phyloP scores from a whole-genome alignment of 2,113 vertebrate genomes.

The Lycaon pictus region DNA sequence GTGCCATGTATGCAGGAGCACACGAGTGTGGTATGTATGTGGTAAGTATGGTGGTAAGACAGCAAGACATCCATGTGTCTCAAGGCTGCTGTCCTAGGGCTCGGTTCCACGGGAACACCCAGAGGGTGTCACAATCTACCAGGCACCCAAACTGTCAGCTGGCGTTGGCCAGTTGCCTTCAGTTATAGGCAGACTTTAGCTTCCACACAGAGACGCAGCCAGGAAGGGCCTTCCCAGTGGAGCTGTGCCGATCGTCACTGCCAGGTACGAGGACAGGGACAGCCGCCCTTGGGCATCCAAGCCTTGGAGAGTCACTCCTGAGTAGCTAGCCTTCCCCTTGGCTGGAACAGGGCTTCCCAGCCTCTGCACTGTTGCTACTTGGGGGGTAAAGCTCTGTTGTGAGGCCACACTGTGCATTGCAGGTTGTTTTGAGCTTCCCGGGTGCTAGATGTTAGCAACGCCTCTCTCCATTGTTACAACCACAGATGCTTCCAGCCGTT shows the following conservation, averaged over 20 bases:
- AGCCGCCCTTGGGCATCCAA: too few species aligned
- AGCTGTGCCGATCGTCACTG: accelerated
- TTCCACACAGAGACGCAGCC: accelerated
- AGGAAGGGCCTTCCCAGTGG: accelerated
- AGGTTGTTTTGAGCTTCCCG: accelerated
- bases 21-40: accelerated
- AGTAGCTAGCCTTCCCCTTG: background rate
- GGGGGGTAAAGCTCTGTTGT: accelerated
- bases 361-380: accelerated
- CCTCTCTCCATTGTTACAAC: background rate
- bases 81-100: background rate
- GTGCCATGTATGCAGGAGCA: background rate
- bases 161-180: accelerated
- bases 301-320: background rate
- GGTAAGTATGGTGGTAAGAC: accelerated
- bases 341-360: background rate
- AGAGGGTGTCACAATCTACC: accelerated
- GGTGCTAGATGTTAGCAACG: accelerated
- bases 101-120: accelerated
- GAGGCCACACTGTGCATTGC: accelerated
- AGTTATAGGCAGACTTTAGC: accelerated
- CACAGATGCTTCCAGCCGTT: accelerated
- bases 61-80: accelerated
- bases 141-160: accelerated
- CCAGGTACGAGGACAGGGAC: accelerated